phyloP scores from a whole-genome alignment of 2,888 invertebrate species.

The Yponomeuta evonymella region DNA sequence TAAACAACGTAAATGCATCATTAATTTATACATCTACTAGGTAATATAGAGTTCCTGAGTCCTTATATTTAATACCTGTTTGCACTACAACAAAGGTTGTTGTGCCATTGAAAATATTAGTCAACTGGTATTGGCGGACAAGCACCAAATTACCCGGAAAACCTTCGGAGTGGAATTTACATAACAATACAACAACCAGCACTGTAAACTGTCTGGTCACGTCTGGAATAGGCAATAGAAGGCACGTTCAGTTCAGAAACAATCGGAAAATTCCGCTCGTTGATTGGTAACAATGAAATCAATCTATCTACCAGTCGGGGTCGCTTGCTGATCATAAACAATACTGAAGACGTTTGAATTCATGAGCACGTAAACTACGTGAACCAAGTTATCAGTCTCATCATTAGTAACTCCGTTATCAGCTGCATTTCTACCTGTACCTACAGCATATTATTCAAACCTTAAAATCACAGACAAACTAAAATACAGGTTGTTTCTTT shows the following conservation, averaged over 20 bases:
- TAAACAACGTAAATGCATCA: too few relatives aligned
- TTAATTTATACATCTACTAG: too few relatives aligned
- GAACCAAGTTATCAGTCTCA: background rate
- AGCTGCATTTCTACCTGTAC: background rate
- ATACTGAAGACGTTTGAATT: slow-evolving; percentile 13
- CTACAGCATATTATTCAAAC: background rate
- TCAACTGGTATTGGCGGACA: background rate
- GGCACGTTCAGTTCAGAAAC: slow-evolving; percentile 36
- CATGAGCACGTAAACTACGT: background rate
- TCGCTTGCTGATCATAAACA: slow-evolving; percentile 27
- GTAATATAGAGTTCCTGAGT: background rate
- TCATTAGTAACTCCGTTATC: background rate
- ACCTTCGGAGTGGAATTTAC: background rate
- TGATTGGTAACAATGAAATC: slow-evolving; percentile 55
- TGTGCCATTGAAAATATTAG: background rate
- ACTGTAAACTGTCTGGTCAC: slow-evolving; percentile 1
- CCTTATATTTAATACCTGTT: background rate
- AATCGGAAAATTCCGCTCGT: slow-evolving; percentile 59
- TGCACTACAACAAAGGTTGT: background rate
- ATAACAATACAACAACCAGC: background rate
- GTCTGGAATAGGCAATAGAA: slow-evolving; percentile 12
- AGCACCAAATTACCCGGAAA: background rate
- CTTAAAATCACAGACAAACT: too few relatives aligned
- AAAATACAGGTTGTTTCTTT: too few relatives aligned
- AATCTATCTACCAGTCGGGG: slow-evolving; percentile 45